Conservation (phyloP, 2,113 vertebrate species). For the Piaya cayana region DNA sequence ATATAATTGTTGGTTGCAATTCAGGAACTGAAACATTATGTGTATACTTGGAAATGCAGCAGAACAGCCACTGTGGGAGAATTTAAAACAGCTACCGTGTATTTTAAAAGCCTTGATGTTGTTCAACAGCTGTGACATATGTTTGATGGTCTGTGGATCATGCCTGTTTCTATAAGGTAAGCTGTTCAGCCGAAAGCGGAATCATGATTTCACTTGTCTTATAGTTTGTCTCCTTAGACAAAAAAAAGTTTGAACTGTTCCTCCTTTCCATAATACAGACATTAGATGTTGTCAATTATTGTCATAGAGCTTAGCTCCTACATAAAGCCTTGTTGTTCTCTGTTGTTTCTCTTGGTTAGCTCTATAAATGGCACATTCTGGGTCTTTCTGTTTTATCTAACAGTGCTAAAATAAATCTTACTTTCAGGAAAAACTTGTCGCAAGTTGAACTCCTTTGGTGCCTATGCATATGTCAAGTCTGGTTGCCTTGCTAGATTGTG, state of each 20-base stretch:
- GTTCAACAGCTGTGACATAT: not conserved
- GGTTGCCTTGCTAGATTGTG: not conserved
- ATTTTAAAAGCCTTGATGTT: not conserved
- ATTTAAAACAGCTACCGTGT: not conserved
- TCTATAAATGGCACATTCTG: not conserved
- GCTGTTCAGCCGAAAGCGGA: not conserved
- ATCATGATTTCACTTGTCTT: not conserved
- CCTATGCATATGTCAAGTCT: not conserved
- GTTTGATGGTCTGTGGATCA: not conserved
- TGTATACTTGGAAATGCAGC: not conserved
- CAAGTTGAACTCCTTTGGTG: slow-evolving; percentile 21
- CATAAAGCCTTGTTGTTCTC: not conserved
- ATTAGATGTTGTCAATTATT: slow-evolving; percentile 9
- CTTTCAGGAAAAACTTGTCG: slow-evolving; percentile 15
- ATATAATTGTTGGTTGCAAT: not conserved
- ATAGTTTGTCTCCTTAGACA: not conserved
- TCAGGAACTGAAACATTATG: not conserved
- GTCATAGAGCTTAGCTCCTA: not conserved
- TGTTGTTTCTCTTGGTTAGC: slow-evolving; percentile 12
- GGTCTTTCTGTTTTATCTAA: slow-evolving; percentile 23
- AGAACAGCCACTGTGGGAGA: not conserved
- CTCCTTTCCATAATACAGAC: not conserved
- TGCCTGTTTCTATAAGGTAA: not conserved
- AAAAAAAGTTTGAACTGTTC: not conserved
- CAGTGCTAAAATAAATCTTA: slow-evolving; percentile 43